These are phyloP conservation scores for Lepus oiostolus DNA, from an alignment of 2,797 vertebrate species.

Conservation along the genomic window DNA sequence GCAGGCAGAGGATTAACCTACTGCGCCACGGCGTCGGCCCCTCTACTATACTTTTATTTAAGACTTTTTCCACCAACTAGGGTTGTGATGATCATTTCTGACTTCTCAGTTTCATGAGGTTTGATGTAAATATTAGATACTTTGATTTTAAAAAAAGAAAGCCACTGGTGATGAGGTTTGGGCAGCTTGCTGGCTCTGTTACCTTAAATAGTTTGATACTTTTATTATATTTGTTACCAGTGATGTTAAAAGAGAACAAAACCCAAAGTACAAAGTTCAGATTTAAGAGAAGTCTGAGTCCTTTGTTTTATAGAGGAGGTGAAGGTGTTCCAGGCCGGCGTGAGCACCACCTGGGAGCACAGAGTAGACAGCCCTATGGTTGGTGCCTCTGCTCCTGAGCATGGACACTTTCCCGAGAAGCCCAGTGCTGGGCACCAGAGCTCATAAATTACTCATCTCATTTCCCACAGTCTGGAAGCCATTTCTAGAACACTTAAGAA, in stretches of 20 bases:
- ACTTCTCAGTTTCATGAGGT: slow-evolving; percentile 13
- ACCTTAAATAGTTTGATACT: not conserved
- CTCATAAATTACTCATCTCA: not conserved
- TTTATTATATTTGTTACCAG: not conserved
- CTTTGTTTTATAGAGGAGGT: not conserved
- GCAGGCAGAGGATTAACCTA: no score
- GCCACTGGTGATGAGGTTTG: not conserved
- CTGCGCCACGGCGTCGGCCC: no score
- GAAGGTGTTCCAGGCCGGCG: not conserved
- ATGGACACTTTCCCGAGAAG: no score
- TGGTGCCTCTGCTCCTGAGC: not conserved
- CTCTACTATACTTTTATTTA: slow-evolving; percentile 18
- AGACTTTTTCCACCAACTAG: slow-evolving; percentile 18
- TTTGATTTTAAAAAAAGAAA: slow-evolving; percentile 14
- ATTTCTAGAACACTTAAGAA: not conserved
- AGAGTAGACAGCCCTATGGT: rapidly evolving
- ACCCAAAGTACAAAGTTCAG: not conserved
- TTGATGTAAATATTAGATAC: not conserved
- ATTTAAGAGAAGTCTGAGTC: not conserved
- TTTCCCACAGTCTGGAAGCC: not conserved
- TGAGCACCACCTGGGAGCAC: not conserved
- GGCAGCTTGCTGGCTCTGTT: not conserved
- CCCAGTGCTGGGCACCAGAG: not conserved
- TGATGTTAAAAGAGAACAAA: slow-evolving; percentile 13
- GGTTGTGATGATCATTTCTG: slow-evolving; percentile 39